Evolutionary conservation across 2,888 invertebrate genomes (phyloP).

Genomic region (Melinaea marsaeus): DNA sequence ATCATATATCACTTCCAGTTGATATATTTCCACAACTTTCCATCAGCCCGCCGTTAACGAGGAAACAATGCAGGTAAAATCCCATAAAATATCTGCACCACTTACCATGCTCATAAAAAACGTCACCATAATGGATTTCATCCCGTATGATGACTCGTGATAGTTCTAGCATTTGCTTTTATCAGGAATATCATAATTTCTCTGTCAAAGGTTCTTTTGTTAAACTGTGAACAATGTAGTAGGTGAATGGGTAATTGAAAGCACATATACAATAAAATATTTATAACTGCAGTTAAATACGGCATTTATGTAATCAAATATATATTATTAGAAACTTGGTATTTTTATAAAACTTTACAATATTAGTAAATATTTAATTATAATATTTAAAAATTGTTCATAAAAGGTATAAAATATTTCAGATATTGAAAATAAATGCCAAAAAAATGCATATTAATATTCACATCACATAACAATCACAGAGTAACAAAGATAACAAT

Average conservation of each 20-base stretch:
- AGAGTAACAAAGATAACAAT: neutral
- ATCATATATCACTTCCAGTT: constrained; percentile 12
- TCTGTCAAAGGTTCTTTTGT: constrained; percentile 7
- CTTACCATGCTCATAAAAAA: constrained; percentile 31
- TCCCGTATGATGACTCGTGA: constrained; percentile 10
- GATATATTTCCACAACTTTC: constrained; percentile 13
- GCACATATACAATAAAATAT: neutral
- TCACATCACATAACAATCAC: neutral
- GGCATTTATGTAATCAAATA: neutral
- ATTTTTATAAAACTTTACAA: neutral
- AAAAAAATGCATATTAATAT: no score
- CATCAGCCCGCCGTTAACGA: constrained; percentile 27
- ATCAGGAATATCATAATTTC: constrained; percentile 4
- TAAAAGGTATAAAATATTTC: no score
- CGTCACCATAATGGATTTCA: constrained; percentile 21
- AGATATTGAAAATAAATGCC: no score
- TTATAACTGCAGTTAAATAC: neutral
- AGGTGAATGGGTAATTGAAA: neutral
- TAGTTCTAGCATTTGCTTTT: constrained; percentile 6
- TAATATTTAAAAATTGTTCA: no score
- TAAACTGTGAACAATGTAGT: neutral
- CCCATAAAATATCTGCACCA: constrained; percentile 34
- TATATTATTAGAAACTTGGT: neutral
- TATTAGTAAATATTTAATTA: neutral
- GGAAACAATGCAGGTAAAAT: constrained; percentile 43